Percentiles rank a stretch among this genome's conserved stretches.
Conservation (phyloP, 2,797 vertebrate genomes). For the Clarias fuscus region DNA sequence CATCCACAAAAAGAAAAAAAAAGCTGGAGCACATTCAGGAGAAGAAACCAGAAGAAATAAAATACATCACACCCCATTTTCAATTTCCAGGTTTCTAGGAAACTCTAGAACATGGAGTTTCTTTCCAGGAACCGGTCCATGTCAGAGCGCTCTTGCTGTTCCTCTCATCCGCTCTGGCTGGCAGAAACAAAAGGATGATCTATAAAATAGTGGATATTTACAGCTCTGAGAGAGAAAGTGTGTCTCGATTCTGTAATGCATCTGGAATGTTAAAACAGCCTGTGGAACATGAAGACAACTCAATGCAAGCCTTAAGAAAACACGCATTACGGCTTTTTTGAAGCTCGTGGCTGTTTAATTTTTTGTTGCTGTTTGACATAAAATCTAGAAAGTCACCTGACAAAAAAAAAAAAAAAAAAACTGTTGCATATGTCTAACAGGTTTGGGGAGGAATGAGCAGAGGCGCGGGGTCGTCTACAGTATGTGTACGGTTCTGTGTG, state of each 20-base stretch:
- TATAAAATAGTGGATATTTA: constrained; percentile 77
- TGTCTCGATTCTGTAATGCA: constrained; percentile 54
- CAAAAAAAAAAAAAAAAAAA: constrained; percentile 2
- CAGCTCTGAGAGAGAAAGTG: constrained; percentile 74
- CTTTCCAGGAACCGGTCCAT: constrained; percentile 88
- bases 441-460: background rate
- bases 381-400: background rate
- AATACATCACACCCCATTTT: constrained; percentile 72
- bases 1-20: background rate
- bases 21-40: background rate
- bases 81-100: constrained; percentile 93
- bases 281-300: constrained; percentile 23
- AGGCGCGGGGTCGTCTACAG: constrained; percentile 40
- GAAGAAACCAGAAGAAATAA: constrained; percentile 25
- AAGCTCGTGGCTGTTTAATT: background rate
- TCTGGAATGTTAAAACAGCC: constrained; percentile 35
- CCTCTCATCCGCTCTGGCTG: constrained; percentile 33
- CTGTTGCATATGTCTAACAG: constrained; percentile 21
- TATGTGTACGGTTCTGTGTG: constrained; percentile 29
- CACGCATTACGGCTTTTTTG: background rate
- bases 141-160: constrained; percentile 76
- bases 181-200: constrained; percentile 67
- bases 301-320: background rate
- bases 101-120: constrained; percentile 85
- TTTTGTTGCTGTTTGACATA: background rate